Evolutionary conservation across 2,113 vertebrate species (phyloP).

Genomic region (Leucopsar rothschildi): DNA sequence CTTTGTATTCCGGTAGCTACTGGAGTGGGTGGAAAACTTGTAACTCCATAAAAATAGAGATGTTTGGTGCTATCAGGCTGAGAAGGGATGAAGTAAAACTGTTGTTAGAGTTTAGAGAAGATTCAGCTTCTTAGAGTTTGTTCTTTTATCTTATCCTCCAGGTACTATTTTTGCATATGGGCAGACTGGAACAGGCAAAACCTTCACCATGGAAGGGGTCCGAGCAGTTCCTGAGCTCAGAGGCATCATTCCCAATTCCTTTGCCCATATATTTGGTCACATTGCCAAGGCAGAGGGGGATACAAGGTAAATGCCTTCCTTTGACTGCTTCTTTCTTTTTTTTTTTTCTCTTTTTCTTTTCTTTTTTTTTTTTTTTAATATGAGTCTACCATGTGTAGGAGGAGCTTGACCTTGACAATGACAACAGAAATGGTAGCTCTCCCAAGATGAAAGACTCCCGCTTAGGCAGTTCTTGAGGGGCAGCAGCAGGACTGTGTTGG

Average conservation of each 20-base stretch:
- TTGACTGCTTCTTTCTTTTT: background rate
- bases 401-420: background rate
- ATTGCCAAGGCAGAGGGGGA: conserved; percentile 98
- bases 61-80: background rate
- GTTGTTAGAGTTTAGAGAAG: background rate
- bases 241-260: conserved; percentile 98
- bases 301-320: conserved; percentile 80
- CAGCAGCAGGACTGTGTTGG: background rate
- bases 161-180: conserved; percentile 99
- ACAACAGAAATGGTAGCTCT: background rate
- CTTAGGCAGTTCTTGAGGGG: background rate
- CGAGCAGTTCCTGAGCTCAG: conserved; percentile 95
- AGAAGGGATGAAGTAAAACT: background rate
- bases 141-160: conserved; percentile 37
- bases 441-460: background rate
- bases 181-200: conserved; percentile 99
- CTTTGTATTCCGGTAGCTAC: background rate
- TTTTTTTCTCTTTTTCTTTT: background rate
- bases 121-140: background rate
- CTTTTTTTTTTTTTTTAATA: background rate
- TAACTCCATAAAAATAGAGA: background rate
- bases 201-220: conserved; percentile 98
- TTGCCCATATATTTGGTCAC: conserved; percentile 97
- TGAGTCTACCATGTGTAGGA: fast-evolving
- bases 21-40: background rate